Base-by-base conservation (phyloP, 2,888 invertebrate species). In the Pristionchus japonicus region DNA sequence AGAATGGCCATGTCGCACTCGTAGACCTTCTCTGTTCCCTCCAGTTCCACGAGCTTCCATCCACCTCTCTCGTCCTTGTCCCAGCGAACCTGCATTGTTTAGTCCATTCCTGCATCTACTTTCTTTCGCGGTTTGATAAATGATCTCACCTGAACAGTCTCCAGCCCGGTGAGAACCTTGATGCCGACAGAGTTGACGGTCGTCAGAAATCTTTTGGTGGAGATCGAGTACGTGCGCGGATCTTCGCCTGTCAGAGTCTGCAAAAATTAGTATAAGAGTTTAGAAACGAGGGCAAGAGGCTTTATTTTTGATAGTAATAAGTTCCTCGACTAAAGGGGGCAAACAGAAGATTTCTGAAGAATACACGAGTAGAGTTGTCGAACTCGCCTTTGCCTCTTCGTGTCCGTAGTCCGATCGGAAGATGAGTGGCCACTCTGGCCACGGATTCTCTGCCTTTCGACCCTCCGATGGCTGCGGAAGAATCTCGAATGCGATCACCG, bases 361-460 rank as follows among this genome's bases (percentile, higher is more conserved):
- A n/a, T n/a, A n/a, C n/a, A n/a, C n/a, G n/a, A n/a, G n/a, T n/a
- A n/a, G n/a, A n/a, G n/a, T n/a, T n/a, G n/a, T n/a, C n/a, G n/a
- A n/a, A n/a, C n/a, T n/a, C n/a, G n/a, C 88, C 94, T 97, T 97
- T n/a, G 97, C 96, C 95, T 99, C 99, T 93, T 99, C 98, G 94
- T 99, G 99, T 0, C 99, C 99, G 94, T 99, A 99, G 95, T 99
- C 99, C 40, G 98, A 97, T 92, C 97, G 97, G 96, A 99, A 98
- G 40, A 98, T 97, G 94, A 97, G 96, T 0, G 99, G 99, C 97
- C 97, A 99, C 94, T 98, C 98, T 3, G 99, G 99, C 99, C 99
- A 99, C 0, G 99, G 99, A 95, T 99, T 99, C 95, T 98, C 98
- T 27, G 96, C 95, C 23, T 97, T 96, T 57, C 99, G 96, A 43